phyloP scores from a whole-genome alignment of 1,140 invertebrate species.

The Cotesia glomerata region DNA sequence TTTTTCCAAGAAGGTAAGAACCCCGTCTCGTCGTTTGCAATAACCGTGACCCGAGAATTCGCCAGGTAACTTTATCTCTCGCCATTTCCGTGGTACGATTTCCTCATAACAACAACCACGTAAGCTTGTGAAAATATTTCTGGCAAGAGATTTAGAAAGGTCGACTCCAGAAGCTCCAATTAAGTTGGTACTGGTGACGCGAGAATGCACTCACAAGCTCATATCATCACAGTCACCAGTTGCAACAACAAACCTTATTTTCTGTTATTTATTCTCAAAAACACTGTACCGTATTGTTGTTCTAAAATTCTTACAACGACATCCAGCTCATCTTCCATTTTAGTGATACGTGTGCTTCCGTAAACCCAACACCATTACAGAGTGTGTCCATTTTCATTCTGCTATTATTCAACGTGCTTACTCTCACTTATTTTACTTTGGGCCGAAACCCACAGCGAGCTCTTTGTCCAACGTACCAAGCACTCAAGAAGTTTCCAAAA shows the following conservation, averaged over 20 bases:
- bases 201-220: conserved; percentile 34
- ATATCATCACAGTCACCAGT: not conserved
- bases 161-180: conserved; percentile 36
- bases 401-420: not conserved
- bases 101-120: too few relatives aligned
- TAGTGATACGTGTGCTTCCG: too few relatives aligned
- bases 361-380: too few relatives aligned
- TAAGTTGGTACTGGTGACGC: conserved; percentile 41
- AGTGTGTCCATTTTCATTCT: too few relatives aligned
- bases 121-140: too few relatives aligned
- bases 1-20: too few relatives aligned
- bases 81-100: not conserved
- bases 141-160: not conserved
- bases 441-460: too few relatives aligned
- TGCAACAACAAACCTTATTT: conserved; percentile 8
- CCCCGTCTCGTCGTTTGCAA: too few relatives aligned
- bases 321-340: too few relatives aligned
- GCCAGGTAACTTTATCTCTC: not conserved
- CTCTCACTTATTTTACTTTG: not conserved
- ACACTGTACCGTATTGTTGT: not conserved
- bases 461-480: too few relatives aligned
- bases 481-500: too few relatives aligned
- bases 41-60: not conserved
- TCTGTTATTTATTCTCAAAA: not conserved
- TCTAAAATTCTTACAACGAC: too few relatives aligned